Evolutionary conservation across 2,888 invertebrate species (phyloP).

Genomic region (Sicus ferrugineus): DNA sequence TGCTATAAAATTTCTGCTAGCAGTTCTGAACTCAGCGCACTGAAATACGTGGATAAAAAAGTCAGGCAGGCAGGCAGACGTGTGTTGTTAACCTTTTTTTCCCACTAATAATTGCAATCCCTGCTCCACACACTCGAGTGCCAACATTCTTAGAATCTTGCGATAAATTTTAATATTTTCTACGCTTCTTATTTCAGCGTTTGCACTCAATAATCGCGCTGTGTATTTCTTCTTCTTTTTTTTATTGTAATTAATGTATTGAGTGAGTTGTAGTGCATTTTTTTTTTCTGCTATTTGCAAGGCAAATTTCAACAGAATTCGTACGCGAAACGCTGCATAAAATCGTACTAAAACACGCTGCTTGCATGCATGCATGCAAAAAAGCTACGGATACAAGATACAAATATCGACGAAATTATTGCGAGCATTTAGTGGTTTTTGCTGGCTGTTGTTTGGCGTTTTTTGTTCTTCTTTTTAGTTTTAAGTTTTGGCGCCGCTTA

Average conservation of each 20-base stretch:
- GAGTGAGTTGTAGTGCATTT: not conserved
- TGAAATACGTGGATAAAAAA: too few relatives aligned
- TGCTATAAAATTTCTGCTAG: too few relatives aligned
- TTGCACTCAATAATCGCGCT: constrained; percentile 1
- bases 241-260: not conserved
- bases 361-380: constrained; percentile 31
- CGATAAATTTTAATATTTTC: not conserved
- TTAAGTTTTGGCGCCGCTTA: constrained; percentile 8
- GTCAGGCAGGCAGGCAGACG: too few relatives aligned
- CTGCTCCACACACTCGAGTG: not conserved
- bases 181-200: constrained; percentile 2
- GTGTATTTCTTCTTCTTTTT: not conserved
- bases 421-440: constrained; percentile 18
- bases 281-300: not conserved
- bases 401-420: constrained; percentile 16
- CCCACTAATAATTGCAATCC: too few relatives aligned
- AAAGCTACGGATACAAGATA: too few relatives aligned
- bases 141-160: constrained; percentile 1
- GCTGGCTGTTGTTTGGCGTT: not conserved
- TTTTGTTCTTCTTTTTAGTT: not conserved
- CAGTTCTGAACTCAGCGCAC: too few relatives aligned
- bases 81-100: too few relatives aligned
- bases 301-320: constrained; percentile 22
- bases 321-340: not conserved
- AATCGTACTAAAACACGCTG: constrained; percentile 31